Evolutionary conservation across 2,797 vertebrate species (phyloP).

Genomic region (Oreortyx pictus): DNA sequence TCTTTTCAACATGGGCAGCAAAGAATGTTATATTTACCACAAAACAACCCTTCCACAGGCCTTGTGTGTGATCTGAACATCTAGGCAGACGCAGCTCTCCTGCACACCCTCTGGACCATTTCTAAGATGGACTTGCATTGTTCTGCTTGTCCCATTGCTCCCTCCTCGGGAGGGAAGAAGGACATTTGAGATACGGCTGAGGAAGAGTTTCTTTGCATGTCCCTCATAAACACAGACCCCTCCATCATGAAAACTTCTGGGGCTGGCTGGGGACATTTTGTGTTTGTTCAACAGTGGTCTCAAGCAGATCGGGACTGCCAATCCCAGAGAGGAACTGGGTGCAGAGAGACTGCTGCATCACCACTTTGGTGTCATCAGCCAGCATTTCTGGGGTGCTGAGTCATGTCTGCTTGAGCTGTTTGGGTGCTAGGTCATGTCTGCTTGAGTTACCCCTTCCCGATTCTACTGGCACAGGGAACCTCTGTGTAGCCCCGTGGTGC

Average conservation of each 20-base stretch:
- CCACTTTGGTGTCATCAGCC: fast-evolving
- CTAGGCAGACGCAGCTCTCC: neutral
- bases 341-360: neutral
- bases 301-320: neutral
- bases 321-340: neutral
- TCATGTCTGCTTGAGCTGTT: neutral
- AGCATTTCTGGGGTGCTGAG: neutral
- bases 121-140: neutral
- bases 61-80: neutral
- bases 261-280: neutral
- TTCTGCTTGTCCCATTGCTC: neutral
- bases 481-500: neutral
- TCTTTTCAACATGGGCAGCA: neutral
- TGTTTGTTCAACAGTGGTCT: neutral
- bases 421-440: neutral
- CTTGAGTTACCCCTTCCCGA: neutral
- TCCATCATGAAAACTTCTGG: neutral
- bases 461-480: neutral
- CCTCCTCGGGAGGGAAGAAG: too few species aligned
- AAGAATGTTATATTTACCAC: neutral
- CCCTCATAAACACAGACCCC: neutral
- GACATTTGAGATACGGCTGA: neutral
- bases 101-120: neutral
- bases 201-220: neutral
- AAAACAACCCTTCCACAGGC: neutral